phyloP scores from a whole-genome alignment of 2,888 invertebrate species.

The Polymixis lichenea region DNA sequence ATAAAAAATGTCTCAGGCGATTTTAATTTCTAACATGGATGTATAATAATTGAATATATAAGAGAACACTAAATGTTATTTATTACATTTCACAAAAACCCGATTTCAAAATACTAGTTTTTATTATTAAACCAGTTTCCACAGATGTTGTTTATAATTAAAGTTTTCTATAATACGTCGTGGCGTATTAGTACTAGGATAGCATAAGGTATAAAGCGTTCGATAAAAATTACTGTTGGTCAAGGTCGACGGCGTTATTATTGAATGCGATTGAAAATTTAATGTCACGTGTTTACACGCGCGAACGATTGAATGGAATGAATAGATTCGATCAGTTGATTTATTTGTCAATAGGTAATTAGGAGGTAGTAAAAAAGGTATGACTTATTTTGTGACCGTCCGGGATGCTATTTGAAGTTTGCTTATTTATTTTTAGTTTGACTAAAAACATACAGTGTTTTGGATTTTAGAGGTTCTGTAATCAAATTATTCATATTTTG shows the following conservation, averaged over 20 bases:
- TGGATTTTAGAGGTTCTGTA: neutral
- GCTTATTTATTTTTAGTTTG: neutral
- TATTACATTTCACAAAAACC: slow-evolving; percentile 26
- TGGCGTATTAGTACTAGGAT: slow-evolving; percentile 53
- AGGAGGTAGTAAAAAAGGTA: slow-evolving; percentile 48
- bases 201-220: slow-evolving; percentile 44
- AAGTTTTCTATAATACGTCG: slow-evolving; percentile 17
- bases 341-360: slow-evolving; percentile 63
- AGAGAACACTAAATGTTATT: slow-evolving; percentile 28
- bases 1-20: neutral
- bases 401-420: slow-evolving; percentile 26
- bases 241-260: slow-evolving; percentile 61
- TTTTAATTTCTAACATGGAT: slow-evolving; percentile 18
- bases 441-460: neutral
- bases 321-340: slow-evolving; percentile 53
- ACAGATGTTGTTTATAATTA: slow-evolving; percentile 36
- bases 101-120: slow-evolving; percentile 7
- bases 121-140: slow-evolving; percentile 27
- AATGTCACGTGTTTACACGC: slow-evolving; percentile 61
- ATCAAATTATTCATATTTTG: neutral
- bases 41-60: neutral
- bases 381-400: slow-evolving; percentile 26
- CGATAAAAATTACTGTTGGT: slow-evolving; percentile 57
- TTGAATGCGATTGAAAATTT: slow-evolving; percentile 59
- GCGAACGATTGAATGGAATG: slow-evolving; percentile 59